phyloP scores from a whole-genome alignment of 2,797 vertebrate genomes.

The Ispidina lecontei region DNA sequence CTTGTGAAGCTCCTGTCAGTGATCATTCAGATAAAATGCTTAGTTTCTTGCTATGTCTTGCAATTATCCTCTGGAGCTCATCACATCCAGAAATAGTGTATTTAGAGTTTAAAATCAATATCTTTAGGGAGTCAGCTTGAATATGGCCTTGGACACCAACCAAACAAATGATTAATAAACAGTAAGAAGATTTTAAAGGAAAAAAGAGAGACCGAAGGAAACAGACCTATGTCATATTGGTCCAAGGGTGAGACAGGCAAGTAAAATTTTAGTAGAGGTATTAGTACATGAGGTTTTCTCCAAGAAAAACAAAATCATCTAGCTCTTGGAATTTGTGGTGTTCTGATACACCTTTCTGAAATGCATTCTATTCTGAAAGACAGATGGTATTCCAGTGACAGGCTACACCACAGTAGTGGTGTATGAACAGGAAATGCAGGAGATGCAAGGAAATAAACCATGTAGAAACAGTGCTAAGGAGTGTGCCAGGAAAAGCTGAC shows the following conservation, averaged over 20 bases:
- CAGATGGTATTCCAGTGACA: background rate
- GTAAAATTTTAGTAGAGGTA: background rate
- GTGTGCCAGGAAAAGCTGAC: background rate
- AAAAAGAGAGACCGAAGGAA: background rate
- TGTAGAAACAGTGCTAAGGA: background rate
- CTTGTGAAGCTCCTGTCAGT: background rate
- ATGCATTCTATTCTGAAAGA: background rate
- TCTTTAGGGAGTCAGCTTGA: background rate
- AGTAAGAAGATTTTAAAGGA: background rate
- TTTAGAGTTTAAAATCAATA: background rate
- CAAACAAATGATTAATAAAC: background rate
- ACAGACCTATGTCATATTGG: background rate
- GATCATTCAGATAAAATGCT: background rate
- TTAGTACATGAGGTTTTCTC: background rate
- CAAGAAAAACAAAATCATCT: background rate
- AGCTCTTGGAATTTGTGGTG: background rate
- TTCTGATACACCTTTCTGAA: background rate
- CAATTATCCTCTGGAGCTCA: background rate
- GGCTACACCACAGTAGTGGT: no score
- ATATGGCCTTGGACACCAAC: background rate
- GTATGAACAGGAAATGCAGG: background rate
- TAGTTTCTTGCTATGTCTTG: background rate
- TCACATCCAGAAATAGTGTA: background rate
- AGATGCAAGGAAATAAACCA: background rate
- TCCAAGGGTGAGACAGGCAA: background rate